phyloP scores from a whole-genome alignment of 2,888 invertebrate genomes.

The Microdon myrmicae region DNA sequence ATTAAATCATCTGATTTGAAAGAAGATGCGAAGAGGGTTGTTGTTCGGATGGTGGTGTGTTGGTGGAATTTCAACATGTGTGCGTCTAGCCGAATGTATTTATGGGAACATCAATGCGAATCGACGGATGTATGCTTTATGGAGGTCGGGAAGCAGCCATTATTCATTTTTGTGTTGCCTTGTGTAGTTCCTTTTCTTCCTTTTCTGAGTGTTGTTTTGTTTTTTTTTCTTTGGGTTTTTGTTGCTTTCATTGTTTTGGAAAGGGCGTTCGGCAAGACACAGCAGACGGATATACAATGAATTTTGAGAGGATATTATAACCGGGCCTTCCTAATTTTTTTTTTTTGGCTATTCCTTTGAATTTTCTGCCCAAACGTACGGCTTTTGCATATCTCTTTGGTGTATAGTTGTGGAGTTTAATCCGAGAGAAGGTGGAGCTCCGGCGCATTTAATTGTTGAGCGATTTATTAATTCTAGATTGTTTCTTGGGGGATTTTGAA shows the following conservation, averaged over 20 bases:
- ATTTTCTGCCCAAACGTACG: constrained; percentile 19
- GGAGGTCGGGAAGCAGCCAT: constrained; percentile 65
- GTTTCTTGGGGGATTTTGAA: constrained; percentile 5
- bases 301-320: constrained; percentile 38
- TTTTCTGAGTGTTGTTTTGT: neutral
- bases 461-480: constrained; percentile 25
- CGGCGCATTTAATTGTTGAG: constrained; percentile 26
- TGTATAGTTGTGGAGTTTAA: constrained; percentile 18
- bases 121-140: constrained; percentile 62
- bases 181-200: constrained; percentile 9
- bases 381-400: constrained; percentile 31
- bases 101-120: constrained; percentile 63
- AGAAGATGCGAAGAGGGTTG: constrained; percentile 30
- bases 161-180: constrained; percentile 62
- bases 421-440: constrained; percentile 7
- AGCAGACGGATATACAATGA: constrained; percentile 40
- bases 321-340: constrained; percentile 22
- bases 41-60: constrained; percentile 23
- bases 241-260: neutral
- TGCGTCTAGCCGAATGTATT: constrained; percentile 53
- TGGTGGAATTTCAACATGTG: constrained; percentile 33
- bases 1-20: constrained; percentile 45
- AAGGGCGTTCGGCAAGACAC: constrained; percentile 39
- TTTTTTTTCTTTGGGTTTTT: neutral
- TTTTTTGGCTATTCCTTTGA: constrained; percentile 9